These are phyloP conservation scores for Rhyacichthys aspro DNA, from an alignment of 2,797 vertebrate species.

Conservation along the genomic window DNA sequence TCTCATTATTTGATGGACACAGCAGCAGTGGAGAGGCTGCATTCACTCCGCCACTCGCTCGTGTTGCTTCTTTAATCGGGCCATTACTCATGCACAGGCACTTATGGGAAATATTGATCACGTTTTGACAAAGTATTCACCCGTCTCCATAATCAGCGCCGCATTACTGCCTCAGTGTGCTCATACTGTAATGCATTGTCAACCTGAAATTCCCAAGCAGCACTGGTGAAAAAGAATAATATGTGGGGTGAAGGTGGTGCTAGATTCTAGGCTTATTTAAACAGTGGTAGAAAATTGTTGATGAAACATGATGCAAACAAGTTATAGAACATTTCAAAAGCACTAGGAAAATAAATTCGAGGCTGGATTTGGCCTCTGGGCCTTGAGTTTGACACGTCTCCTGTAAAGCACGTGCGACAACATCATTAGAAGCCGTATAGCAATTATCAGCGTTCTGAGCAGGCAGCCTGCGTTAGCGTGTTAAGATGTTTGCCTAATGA, in stretches of 20 bases:
- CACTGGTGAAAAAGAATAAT: background rate
- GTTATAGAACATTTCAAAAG: too few species aligned
- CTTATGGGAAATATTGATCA: slow-evolving; percentile 78
- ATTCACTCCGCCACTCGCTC: slow-evolving; percentile 53
- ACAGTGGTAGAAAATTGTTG: too few species aligned
- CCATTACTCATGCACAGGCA: slow-evolving; percentile 70
- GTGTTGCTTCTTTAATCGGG: slow-evolving; percentile 57
- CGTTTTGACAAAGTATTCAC: slow-evolving; percentile 74
- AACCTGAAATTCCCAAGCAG: background rate
- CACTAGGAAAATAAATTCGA: too few species aligned
- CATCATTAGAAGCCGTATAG: slow-evolving; percentile 42
- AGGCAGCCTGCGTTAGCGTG: slow-evolving; percentile 60
- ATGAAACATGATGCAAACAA: too few species aligned
- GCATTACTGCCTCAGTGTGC: slow-evolving; percentile 35
- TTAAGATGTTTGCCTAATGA: slow-evolving; percentile 78
- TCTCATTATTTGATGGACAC: slow-evolving; percentile 79
- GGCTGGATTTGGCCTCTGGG: slow-evolving; percentile 5
- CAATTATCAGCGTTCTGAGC: slow-evolving; percentile 71
- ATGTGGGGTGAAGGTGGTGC: too few species aligned
- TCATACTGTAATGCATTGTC: slow-evolving; percentile 10
- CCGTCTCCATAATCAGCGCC: slow-evolving; percentile 68
- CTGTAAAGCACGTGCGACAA: slow-evolving; percentile 26
- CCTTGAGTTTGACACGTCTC: slow-evolving; percentile 22
- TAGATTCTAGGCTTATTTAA: too few species aligned
- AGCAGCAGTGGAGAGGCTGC: slow-evolving; percentile 56